Evolutionary conservation across 2,888 invertebrate genomes (phyloP), one percentile per base, ranked within the genome.

Genomic region (Cephus nigrinus): DNA sequence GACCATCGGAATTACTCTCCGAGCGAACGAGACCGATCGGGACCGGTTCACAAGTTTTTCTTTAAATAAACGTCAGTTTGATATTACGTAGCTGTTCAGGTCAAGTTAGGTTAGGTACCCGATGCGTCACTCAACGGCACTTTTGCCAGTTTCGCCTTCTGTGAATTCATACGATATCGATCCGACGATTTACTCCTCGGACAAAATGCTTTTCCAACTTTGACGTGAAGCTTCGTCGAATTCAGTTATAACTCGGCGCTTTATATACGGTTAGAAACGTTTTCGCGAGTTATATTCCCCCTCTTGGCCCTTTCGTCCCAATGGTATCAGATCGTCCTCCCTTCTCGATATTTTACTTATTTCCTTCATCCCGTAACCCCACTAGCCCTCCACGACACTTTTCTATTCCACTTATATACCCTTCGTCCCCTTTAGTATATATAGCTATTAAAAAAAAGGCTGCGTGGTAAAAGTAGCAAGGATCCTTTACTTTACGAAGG

Each of bases 181-280:
- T 78, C 75, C 23, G 55, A 55, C 55, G 55, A 55, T 55, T 55
- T 77, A 33, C 75, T 74, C 74, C 72, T 75, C 75, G 75, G 78
- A 75, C 78, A 78, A 78, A 78, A 78, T 78, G 78, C 75, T 75
- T 75, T 75, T 75, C 68, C 75, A 75, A 75, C 78, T 78, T 73
- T 78, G 71, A 68, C 78, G 78, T 32, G 72, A 75, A 73, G 75
- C 75, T 75, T 72, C 75, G 33, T 71, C 71, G 75, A 75, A 78
- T 78, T 78, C 78, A 75, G 78, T 78, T 78, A 78, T 78, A 78
- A 78, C 78, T 78, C 78, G 55, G 78, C 55, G 77, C 75, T 68
- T 74, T 77, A 77, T 75, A 72, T 75, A 40, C 34, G 34, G 36
- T 30, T 30, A 34, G 30, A 36, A 74, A 55, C 34, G 55, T 12